Percentiles rank a stretch among this genome's conserved stretches.
Conservation (phyloP, 2,888 invertebrate species). For the Meiosimyza decipiens region DNA sequence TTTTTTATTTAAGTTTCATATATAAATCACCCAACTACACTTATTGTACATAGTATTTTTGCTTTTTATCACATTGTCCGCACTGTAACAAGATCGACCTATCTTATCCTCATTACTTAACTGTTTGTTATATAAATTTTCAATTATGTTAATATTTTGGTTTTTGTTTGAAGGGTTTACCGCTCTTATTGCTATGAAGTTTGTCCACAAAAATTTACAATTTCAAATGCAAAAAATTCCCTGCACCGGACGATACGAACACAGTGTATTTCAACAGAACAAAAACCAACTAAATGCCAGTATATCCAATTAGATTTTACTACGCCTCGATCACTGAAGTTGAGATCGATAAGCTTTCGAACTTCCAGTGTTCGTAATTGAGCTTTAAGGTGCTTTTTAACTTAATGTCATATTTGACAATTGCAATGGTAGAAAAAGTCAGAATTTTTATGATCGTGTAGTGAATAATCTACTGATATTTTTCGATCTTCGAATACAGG, state of each 20-base stretch:
- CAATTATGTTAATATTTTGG: too few species aligned
- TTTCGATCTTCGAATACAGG: too few species aligned
- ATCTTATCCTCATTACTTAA: conserved; percentile 9
- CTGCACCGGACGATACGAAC: conserved; percentile 33
- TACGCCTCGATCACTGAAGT: conserved; percentile 21
- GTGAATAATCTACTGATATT: too few species aligned
- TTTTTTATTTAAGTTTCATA: neutral
- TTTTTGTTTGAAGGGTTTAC: conserved; percentile 18
- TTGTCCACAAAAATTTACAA: conserved; percentile 14
- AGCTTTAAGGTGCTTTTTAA: neutral
- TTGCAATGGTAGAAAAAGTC: neutral
- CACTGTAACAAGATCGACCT: neutral
- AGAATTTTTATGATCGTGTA: too few species aligned
- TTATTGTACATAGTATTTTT: neutral
- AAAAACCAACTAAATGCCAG: conserved; percentile 47
- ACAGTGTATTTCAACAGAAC: conserved; percentile 47
- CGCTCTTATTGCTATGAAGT: conserved; percentile 25
- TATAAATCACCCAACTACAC: neutral
- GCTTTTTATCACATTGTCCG: conserved; percentile 12
- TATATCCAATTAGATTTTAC: conserved; percentile 30
- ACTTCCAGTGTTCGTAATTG: conserved; percentile 17
- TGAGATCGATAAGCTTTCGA: conserved; percentile 19
- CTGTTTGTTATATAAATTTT: too few species aligned
- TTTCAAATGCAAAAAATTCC: conserved; percentile 4
- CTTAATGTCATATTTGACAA: neutral